phyloP scores from a whole-genome alignment of 2,113 vertebrate genomes.

The Xiphophorus maculatus region DNA sequence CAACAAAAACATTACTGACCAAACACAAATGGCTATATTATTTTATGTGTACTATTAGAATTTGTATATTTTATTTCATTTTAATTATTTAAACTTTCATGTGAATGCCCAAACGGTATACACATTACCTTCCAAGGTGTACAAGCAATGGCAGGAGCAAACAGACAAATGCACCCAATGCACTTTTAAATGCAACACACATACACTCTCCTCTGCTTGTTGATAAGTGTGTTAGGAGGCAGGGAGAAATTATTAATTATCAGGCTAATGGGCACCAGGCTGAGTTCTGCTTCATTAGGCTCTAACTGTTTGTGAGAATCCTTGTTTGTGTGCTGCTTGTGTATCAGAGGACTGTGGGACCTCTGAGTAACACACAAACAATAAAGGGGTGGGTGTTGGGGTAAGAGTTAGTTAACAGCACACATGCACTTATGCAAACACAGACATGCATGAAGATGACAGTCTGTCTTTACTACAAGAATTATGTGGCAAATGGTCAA shows the following conservation, averaged over 20 bases:
- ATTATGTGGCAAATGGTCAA: neutral
- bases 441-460: neutral
- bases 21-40: no score
- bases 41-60: neutral
- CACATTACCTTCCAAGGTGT: constrained; percentile 48
- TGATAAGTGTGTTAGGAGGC: constrained; percentile 92
- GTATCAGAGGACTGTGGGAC: constrained; percentile 44
- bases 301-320: constrained; percentile 72
- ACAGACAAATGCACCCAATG: constrained; percentile 25
- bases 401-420: constrained; percentile 11
- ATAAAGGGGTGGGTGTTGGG: neutral
- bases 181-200: constrained; percentile 8
- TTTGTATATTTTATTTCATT: constrained; percentile 2
- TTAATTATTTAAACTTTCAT: constrained; percentile 8
- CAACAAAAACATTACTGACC: no score
- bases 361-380: constrained; percentile 54
- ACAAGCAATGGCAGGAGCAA: constrained; percentile 48
- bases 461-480: neutral
- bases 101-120: constrained; percentile 22
- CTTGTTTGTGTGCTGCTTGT: constrained; percentile 62
- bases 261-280: constrained; percentile 97
- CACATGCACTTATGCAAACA: constrained; percentile 13
- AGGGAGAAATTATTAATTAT: constrained; percentile 99
- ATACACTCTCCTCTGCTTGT: constrained; percentile 77
- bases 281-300: constrained; percentile 96